Evolutionary conservation across 2,797 vertebrate genomes (phyloP).

Genomic region (Hypotaenidia philippensis): DNA sequence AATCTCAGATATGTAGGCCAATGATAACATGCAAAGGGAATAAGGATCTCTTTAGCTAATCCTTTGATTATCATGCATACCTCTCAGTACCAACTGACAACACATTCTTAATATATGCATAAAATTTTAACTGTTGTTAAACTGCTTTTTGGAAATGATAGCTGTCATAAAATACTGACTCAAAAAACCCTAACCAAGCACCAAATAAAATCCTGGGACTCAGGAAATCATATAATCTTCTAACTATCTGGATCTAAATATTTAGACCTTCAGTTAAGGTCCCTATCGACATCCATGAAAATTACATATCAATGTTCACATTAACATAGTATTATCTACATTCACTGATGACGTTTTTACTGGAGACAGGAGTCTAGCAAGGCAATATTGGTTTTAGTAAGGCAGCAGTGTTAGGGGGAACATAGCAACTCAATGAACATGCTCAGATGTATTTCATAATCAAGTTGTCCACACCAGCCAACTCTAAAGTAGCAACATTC

Average conservation of each 20-base stretch:
- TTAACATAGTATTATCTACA: not conserved
- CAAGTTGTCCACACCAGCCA: not conserved
- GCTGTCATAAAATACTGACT: not conserved
- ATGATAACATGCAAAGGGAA: not conserved
- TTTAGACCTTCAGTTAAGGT: not conserved
- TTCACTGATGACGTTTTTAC: not conserved
- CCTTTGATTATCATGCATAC: not conserved
- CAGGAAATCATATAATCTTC: not conserved
- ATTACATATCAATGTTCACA: not conserved
- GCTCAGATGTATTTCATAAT: not conserved
- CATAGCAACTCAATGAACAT: not conserved
- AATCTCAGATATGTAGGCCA: not conserved
- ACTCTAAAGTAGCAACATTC: not conserved
- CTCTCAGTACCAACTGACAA: not conserved
- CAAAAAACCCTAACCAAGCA: accelerated
- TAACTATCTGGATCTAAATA: not conserved
- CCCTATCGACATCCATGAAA: not conserved
- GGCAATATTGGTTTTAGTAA: not conserved
- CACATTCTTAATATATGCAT: too few relatives aligned
- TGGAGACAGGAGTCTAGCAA: not conserved
- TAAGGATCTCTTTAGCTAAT: not conserved
- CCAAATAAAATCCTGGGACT: not conserved
- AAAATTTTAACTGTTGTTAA: not conserved
- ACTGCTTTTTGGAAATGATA: not conserved
- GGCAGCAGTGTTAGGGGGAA: not conserved